A percentile compares a stretch with the other conserved stretches of the same genome.
Conservation (phyloP, 1,140 invertebrate genomes). For the Aphidius ervi region DNA sequence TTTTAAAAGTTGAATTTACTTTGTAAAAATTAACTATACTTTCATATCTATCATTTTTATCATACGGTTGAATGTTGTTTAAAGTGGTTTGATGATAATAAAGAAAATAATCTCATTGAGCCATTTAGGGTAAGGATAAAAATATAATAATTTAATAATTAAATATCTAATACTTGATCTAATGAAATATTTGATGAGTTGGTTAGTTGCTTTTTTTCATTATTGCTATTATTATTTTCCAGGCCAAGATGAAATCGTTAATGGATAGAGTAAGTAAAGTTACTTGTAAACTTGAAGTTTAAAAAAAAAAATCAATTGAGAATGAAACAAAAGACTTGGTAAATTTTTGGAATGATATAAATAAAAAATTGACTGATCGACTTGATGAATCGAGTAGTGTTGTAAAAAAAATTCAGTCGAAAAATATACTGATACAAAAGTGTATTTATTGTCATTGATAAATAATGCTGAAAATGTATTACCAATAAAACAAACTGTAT, state of each 20-base stretch:
- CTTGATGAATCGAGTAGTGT: constrained; percentile 46
- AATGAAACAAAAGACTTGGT: constrained; percentile 51
- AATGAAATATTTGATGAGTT: no score
- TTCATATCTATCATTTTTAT: no score
- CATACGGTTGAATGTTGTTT: constrained; percentile 59
- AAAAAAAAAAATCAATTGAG: constrained; percentile 36
- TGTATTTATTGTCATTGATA: constrained; percentile 57
- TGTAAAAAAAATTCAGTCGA: constrained; percentile 55
- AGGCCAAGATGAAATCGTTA: constrained; percentile 58
- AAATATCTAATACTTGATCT: no score
- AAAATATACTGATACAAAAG: constrained; percentile 59
- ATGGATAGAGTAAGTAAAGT: constrained; percentile 54
- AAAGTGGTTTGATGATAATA: constrained; percentile 56
- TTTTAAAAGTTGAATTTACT: no score
- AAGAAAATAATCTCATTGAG: constrained; percentile 47
- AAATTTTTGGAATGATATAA: constrained; percentile 48
- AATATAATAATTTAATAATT: no score
- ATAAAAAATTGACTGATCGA: constrained; percentile 33
- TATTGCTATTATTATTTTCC: constrained; percentile 20
- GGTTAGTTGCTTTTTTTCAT: no score
- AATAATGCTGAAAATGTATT: constrained; percentile 58
- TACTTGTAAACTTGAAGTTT: constrained; percentile 38
- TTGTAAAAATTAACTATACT: no score
- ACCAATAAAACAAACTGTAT: constrained; percentile 56
- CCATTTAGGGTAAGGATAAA: constrained; percentile 44